Base-by-base conservation (phyloP, 2,888 invertebrate species). In the Oscheius sp. region DNA sequence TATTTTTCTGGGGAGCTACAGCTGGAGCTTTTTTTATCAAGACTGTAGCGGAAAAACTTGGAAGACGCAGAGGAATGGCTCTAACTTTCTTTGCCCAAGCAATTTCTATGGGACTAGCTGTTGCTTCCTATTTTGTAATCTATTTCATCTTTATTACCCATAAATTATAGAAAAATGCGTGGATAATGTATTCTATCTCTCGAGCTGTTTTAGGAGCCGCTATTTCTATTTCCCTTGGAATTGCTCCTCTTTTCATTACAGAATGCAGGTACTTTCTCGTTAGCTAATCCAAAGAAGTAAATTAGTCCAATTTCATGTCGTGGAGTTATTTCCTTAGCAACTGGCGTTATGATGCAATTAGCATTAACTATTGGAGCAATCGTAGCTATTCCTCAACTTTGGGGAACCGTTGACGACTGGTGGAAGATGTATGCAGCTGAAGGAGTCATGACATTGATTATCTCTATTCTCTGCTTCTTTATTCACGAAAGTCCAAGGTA, bases 1-100 rank as follows among this genome's bases (percentile, higher is more conserved):
- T 76, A 8, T 71, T 79, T n/a, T 82, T 79, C 45, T 72, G 76
- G 66, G 82, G 82, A 31, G 76, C 76, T 34, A 79, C 78, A 0
- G 37, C 77, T n/a, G 81, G 81, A 23, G 61, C 73, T 15, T 65
- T 75, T 5, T 42, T 71, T 33, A 69, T 75, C 10, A 65, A 68
- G 6, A 20, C 27, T 4, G 37, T 46, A 2, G 39, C 57, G 15
- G 78, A 79, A 29, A 64, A 69, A 42, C 23, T 76, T 1, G 79
- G 81, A n/a, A 45, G 79, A 33, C 74, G 76, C 37, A 31, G 64
- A 12, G 78, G 74, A 31, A 42, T 81, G 12, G 37, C 74, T 29
- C 31, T 72, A 15, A 66, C 77, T 2, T 77, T 74, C 48, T 37
- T 69, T 33, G 31, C 58, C 5, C 74, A 73, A 45, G n/a, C 64